Evolutionary conservation across 2,113 vertebrate species (phyloP).

Genomic region (Xerus inauris): DNA sequence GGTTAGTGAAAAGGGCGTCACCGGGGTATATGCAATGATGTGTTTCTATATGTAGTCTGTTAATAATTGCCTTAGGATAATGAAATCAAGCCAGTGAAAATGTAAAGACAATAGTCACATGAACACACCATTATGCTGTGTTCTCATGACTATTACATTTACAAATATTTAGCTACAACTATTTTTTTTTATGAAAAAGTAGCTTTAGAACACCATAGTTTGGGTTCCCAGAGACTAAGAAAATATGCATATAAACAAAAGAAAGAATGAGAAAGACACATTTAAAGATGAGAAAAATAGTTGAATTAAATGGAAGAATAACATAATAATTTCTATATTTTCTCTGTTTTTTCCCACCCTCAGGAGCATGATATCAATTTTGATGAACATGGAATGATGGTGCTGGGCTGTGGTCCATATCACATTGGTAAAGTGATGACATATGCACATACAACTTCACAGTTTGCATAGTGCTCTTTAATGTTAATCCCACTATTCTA

Average conservation of each 20-base stretch:
- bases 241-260: not conserved
- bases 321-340: not conserved
- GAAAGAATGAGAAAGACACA: not conserved
- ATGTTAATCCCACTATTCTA: not conserved
- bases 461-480: not conserved
- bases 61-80: not conserved
- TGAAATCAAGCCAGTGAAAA: not conserved
- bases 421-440: constrained; percentile 93
- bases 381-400: constrained; percentile 94
- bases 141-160: not conserved
- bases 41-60: not conserved
- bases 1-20: not conserved
- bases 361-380: constrained; percentile 97
- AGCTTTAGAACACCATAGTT: not conserved
- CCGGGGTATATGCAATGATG: not conserved
- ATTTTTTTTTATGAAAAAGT: not conserved
- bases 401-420: constrained; percentile 97
- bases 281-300: not conserved
- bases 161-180: not conserved
- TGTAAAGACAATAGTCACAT: not conserved
- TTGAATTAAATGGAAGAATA: constrained; percentile 8
- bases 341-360: constrained; percentile 3
- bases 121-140: not conserved
- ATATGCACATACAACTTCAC: constrained; percentile 35
- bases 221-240: not conserved